These are phyloP conservation scores for Piezodorus guildinii DNA, from an alignment of 1,140 invertebrate species.

Conservation along the genomic window DNA sequence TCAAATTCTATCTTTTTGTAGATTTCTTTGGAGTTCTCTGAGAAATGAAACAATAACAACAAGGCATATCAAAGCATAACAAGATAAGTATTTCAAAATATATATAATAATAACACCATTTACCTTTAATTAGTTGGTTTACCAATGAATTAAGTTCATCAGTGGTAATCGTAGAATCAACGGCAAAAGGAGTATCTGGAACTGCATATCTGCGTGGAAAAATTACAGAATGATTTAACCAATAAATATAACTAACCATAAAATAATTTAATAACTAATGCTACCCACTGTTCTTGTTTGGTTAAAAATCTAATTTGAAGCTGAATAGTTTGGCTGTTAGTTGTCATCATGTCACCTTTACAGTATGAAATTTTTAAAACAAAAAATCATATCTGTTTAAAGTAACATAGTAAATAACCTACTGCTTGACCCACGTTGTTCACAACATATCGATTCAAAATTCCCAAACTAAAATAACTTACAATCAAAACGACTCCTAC, in stretches of 20 bases:
- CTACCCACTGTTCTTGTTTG: constrained; percentile 64
- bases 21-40: constrained; percentile 24
- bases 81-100: background rate
- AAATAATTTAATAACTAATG: background rate
- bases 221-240: background rate
- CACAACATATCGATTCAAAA: background rate
- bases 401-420: background rate
- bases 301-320: constrained; percentile 66
- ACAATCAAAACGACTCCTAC: background rate
- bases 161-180: constrained; percentile 53
- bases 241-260: background rate
- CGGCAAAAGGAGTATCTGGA: constrained; percentile 69
- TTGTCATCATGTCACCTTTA: background rate
- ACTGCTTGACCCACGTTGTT: background rate
- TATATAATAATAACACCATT: constrained; percentile 13
- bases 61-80: background rate
- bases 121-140: constrained; percentile 66
- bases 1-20: constrained; percentile 65
- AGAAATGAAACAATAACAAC: constrained; percentile 28
- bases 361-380: background rate
- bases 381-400: background rate
- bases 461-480: no score
- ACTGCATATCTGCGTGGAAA: constrained; percentile 63
- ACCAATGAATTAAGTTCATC: constrained; percentile 66
- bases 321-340: constrained; percentile 32